Conservation (phyloP, 2,797 vertebrate species). For the Siniperca obscura region DNA sequence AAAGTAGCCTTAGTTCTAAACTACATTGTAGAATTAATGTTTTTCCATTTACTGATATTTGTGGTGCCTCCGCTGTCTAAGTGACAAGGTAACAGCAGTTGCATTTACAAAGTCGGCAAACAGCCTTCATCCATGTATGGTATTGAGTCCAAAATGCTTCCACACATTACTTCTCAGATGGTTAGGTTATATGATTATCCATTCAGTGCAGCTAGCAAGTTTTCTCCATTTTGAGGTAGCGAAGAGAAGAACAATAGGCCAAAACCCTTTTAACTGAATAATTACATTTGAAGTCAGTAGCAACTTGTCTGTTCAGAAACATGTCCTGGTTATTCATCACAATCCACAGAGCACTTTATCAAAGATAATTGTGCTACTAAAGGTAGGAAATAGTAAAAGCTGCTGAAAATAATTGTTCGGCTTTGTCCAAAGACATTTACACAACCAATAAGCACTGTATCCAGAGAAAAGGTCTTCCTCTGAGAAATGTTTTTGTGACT, state of each 20-base stretch:
- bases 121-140: not conserved
- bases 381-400: not conserved
- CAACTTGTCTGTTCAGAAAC: not conserved
- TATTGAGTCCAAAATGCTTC: not conserved
- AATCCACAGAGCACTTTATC: no score
- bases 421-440: not conserved
- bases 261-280: not conserved
- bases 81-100: not conserved
- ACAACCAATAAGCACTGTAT: not conserved
- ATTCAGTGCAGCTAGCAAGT: no score
- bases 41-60: no score
- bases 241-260: no score
- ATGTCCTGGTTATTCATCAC: no score
- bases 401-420: not conserved
- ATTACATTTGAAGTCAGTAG: not conserved
- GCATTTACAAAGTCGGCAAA: not conserved
- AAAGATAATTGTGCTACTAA: not conserved
- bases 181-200: not conserved
- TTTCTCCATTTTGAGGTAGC: no score
- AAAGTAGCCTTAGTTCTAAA: not conserved
- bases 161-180: not conserved
- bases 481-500: not conserved
- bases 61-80: not conserved
- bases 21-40: not conserved
- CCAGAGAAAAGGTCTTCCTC: slow-evolving; percentile 13